phyloP scores from a whole-genome alignment of 1,140 invertebrate species.

The Drosophila bocki region DNA sequence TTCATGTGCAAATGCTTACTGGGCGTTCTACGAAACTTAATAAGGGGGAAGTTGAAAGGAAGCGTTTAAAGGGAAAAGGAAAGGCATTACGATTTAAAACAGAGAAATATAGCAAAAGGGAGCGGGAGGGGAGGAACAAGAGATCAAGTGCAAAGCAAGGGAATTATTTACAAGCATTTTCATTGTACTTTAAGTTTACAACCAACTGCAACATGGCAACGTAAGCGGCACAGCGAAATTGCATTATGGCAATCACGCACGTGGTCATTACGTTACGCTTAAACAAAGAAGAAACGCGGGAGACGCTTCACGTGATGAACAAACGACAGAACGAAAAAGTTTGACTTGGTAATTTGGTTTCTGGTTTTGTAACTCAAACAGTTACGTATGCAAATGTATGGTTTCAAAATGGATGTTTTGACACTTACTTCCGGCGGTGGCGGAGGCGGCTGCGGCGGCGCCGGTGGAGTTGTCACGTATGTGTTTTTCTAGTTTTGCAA shows the following conservation, averaged over 20 bases:
- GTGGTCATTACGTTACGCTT: slow-evolving; percentile 73
- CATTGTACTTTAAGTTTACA: slow-evolving; percentile 83
- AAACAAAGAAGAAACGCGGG: slow-evolving; percentile 56
- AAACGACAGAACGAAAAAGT: slow-evolving; percentile 54
- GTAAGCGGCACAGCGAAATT: slow-evolving; percentile 69
- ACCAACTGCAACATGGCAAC: slow-evolving; percentile 79
- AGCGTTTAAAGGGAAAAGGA: slow-evolving; percentile 4
- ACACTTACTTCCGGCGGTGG: slow-evolving; percentile 81
- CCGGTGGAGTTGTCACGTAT: slow-evolving; percentile 77
- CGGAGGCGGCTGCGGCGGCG: slow-evolving; percentile 71
- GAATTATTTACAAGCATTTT: slow-evolving; percentile 85
- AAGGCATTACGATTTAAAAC: slow-evolving; percentile 8
- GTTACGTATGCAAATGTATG: slow-evolving; percentile 41
- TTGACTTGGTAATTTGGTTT: slow-evolving; percentile 22
- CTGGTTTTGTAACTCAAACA: slow-evolving; percentile 17
- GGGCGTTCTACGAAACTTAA: slow-evolving; percentile 32
- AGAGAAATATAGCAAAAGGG: slow-evolving; percentile 21
- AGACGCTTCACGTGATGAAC: slow-evolving; percentile 55
- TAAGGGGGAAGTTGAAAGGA: slow-evolving; percentile 20
- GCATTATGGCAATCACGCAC: slow-evolving; percentile 63
- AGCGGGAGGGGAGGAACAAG: neutral
- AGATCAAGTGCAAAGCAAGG: slow-evolving; percentile 71
- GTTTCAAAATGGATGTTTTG: slow-evolving; percentile 56
- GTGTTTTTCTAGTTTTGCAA: slow-evolving; percentile 79
- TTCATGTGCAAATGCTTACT: slow-evolving; percentile 77